Conservation (phyloP, 2,113 vertebrate genomes). For the Chelonoidis abingdonii region DNA sequence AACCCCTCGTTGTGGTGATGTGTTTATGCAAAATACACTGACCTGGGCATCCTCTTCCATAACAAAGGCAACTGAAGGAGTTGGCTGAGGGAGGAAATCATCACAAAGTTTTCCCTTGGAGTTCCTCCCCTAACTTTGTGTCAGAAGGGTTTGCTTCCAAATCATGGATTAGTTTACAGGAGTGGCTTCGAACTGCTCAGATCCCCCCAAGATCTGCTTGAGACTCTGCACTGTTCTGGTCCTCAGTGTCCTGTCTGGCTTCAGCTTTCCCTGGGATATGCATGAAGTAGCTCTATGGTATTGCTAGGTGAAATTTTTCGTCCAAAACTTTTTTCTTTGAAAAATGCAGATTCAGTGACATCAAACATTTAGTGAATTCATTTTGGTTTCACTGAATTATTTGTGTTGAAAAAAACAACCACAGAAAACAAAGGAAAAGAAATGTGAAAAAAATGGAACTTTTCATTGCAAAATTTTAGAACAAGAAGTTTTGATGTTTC, state of each 20-base stretch:
- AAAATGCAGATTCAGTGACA: background rate
- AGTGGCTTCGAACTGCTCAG: background rate
- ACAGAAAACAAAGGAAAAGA: background rate
- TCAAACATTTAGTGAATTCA: background rate
- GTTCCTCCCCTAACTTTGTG: background rate
- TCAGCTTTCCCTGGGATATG: background rate
- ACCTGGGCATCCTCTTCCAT: background rate
- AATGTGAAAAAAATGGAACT: background rate
- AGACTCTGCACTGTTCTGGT: background rate
- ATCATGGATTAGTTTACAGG: background rate
- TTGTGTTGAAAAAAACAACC: background rate
- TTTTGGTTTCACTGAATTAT: background rate
- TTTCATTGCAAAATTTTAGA: background rate
- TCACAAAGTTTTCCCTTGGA: background rate
- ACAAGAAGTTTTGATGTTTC: background rate
- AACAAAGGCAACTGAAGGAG: background rate
- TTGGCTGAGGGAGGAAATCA: background rate
- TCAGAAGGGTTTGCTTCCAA: background rate
- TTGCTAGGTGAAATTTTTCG: background rate
- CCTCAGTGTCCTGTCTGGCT: background rate
- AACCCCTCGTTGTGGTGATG: background rate
- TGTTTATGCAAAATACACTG: background rate
- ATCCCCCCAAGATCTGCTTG: background rate
- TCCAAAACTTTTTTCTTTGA: background rate
- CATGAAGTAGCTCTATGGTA: background rate